Evolutionary conservation across 2,797 vertebrate genomes (phyloP).

Genomic region (Gallinago nigripennis): DNA sequence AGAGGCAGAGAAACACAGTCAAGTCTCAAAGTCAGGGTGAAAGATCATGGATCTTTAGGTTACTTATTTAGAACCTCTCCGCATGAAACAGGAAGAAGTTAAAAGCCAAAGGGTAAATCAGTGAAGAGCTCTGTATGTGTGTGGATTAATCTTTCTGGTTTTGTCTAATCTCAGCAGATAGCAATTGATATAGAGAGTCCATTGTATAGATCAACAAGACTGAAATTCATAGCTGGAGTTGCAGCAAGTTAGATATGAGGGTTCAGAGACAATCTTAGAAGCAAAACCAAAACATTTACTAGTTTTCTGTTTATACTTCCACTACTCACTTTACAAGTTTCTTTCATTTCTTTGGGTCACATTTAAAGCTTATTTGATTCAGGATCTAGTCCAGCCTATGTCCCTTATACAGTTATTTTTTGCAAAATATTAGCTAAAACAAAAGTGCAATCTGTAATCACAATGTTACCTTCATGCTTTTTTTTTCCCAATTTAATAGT

Average conservation of each 20-base stretch:
- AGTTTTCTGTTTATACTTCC: background rate
- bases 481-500: background rate
- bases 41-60: background rate
- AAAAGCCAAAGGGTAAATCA: background rate
- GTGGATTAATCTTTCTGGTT: background rate
- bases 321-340: background rate
- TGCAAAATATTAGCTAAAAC: background rate
- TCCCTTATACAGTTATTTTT: background rate
- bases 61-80: background rate
- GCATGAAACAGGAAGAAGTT: background rate
- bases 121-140: background rate
- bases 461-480: background rate
- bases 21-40: background rate
- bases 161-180: background rate
- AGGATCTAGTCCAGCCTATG: background rate
- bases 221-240: background rate
- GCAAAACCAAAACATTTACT: background rate
- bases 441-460: background rate
- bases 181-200: fast-evolving
- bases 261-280: background rate
- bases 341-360: background rate
- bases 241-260: background rate
- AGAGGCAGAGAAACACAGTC: background rate
- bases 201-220: background rate
- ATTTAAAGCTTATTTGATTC: background rate